Evolutionary conservation across 37 sponge, comb jelly and placozoan genomes (phyloP).

Genomic region (Axinella damicornis): DNA sequence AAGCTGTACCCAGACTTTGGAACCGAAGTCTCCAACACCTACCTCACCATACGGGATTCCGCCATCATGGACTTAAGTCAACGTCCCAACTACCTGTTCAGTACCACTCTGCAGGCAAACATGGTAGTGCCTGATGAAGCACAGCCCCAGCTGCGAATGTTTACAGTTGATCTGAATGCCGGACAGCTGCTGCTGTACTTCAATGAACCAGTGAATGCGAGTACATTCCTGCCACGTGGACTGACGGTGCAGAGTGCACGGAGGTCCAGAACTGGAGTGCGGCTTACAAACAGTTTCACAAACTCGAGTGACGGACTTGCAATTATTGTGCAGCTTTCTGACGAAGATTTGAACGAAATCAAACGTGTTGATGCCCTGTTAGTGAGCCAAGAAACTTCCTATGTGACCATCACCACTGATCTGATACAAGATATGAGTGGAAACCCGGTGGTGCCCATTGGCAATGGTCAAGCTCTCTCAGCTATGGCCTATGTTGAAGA

Average conservation of each 20-base stretch:
- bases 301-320: slow-evolving; percentile 63
- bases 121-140: slow-evolving; percentile 58
- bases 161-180: slow-evolving; percentile 82
- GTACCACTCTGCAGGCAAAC: slow-evolving; percentile 44
- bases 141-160: slow-evolving; percentile 49
- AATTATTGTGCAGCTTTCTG: slow-evolving; percentile 64
- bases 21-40: slow-evolving; percentile 67
- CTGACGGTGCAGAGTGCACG: slow-evolving; percentile 76
- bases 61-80: slow-evolving; percentile 67
- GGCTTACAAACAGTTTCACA: slow-evolving; percentile 62
- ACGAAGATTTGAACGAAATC: slow-evolving; percentile 83
- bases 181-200: slow-evolving; percentile 69
- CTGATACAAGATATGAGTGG: slow-evolving; percentile 82
- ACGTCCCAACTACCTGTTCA: slow-evolving; percentile 45
- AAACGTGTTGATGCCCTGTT: slow-evolving; percentile 83
- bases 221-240: slow-evolving; percentile 52
- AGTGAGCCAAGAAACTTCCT: slow-evolving; percentile 58
- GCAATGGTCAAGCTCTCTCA: slow-evolving; percentile 72
- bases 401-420: slow-evolving; percentile 58
- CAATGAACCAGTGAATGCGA: slow-evolving; percentile 81
- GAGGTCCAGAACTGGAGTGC: slow-evolving; percentile 82
- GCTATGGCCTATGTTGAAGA: slow-evolving; percentile 66
- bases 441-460: slow-evolving; percentile 65
- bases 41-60: slow-evolving; percentile 47
- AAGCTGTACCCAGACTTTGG: slow-evolving; percentile 79